Percentiles rank a stretch among this genome's conserved stretches.
Conservation (phyloP, 2,113 vertebrate species). For the Cavia porcellus region DNA sequence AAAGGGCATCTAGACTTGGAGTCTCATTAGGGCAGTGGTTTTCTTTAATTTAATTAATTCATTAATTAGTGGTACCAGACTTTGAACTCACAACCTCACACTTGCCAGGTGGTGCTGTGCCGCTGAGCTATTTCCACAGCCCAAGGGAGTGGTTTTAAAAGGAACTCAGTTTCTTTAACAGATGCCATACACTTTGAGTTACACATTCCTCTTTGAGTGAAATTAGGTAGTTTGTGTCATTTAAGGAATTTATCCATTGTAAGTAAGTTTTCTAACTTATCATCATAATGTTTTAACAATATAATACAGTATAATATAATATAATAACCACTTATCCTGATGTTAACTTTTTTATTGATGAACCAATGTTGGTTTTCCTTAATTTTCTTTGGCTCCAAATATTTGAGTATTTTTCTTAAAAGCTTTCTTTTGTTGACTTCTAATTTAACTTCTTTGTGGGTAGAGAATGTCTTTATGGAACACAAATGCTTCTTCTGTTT, state of each 20-base stretch:
- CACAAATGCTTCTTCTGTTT: neutral
- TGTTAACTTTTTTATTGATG: neutral
- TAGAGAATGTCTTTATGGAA: neutral
- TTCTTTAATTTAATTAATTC: no score
- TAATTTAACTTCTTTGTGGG: neutral
- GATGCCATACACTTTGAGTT: neutral
- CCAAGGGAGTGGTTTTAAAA: neutral
- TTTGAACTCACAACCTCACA: no score
- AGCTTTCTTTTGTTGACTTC: neutral
- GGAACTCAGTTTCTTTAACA: neutral
- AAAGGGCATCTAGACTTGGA: neutral
- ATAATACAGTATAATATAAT: neutral
- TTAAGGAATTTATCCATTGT: neutral
- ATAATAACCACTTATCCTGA: neutral
- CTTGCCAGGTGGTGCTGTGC: no score
- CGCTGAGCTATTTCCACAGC: no score
- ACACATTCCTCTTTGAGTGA: neutral
- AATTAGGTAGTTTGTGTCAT: neutral
- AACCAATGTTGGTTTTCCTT: neutral
- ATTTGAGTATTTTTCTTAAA: neutral
- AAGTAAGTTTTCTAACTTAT: neutral
- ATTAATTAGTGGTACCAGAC: no score
- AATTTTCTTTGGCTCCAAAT: neutral
- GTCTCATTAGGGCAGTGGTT: neutral
- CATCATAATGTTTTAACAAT: neutral